Conservation (phyloP, 2,113 vertebrate genomes). For the Xenopus laevis region DNA sequence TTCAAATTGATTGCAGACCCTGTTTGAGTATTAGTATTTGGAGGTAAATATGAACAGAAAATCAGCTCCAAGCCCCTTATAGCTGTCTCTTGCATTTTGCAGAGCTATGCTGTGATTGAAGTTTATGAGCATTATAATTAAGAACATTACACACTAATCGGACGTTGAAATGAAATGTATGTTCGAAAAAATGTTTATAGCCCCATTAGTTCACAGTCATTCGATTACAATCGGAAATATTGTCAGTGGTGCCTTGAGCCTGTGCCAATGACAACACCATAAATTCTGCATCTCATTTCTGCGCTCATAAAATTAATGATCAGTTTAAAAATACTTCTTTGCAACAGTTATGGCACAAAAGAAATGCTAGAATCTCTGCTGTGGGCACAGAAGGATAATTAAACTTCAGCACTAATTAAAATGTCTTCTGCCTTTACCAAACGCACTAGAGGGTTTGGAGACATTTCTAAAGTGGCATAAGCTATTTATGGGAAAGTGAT, state of each 20-base stretch:
- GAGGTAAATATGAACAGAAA: not conserved
- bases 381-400: conserved; percentile 70
- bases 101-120: conserved; percentile 41
- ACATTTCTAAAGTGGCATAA: not conserved
- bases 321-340: conserved; percentile 81
- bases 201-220: conserved; percentile 76
- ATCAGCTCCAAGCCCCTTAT: conserved; percentile 28
- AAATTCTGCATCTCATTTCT: conserved; percentile 80
- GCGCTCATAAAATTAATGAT: conserved; percentile 79
- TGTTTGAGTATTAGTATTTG: conserved; percentile 13
- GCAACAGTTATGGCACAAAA: conserved; percentile 73
- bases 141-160: conserved; percentile 77
- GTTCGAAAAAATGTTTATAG: conserved; percentile 71
- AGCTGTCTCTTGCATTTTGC: conserved; percentile 39
- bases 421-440: conserved; percentile 54
- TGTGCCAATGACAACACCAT: conserved; percentile 79
- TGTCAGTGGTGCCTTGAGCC: conserved; percentile 72
- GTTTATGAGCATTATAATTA: conserved; percentile 64
- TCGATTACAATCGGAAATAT: conserved; percentile 75
- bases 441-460: conserved; percentile 59
- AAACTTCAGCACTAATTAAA: conserved; percentile 69
- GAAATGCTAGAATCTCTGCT: conserved; percentile 69
- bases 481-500: conserved; percentile 13
- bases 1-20: conserved; percentile 18
- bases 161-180: conserved; percentile 75